These are phyloP conservation scores for Danio aesculapii DNA, from an alignment of 2,797 vertebrate species.

Conservation along the genomic window DNA sequence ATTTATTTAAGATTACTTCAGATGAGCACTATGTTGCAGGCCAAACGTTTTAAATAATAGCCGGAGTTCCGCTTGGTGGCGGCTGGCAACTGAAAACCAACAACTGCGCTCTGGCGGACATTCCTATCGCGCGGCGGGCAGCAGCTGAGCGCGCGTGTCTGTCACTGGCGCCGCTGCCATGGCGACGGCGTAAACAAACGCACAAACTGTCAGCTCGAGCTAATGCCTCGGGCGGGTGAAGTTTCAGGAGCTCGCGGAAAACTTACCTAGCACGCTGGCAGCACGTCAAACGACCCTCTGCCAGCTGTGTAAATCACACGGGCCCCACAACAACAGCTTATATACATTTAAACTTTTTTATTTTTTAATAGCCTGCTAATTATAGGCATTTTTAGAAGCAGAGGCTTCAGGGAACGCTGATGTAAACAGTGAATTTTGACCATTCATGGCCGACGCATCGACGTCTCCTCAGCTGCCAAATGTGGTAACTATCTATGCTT, in stretches of 20 bases:
- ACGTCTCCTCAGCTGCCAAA: no score
- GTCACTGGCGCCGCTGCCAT: constrained; percentile 79
- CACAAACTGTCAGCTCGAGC: constrained; percentile 84
- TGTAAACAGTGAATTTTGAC: no score
- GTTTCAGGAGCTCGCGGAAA: constrained; percentile 81
- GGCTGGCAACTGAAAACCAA: constrained; percentile 78
- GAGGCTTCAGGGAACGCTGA: no score
- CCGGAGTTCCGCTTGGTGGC: constrained; percentile 56
- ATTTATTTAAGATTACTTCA: neutral
- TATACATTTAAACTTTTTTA: no score
- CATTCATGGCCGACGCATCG: no score
- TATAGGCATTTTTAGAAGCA: no score
- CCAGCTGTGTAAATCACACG: constrained; percentile 73
- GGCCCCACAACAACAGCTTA: constrained; percentile 61
- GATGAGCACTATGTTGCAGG: neutral
- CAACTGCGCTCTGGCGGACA: constrained; percentile 84
- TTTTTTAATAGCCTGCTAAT: no score
- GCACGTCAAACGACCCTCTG: constrained; percentile 68
- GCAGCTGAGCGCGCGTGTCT: constrained; percentile 86
- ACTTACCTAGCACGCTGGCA: constrained; percentile 73
- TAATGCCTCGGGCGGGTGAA: constrained; percentile 77
- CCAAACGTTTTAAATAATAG: constrained; percentile 6
- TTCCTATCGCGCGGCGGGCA: constrained; percentile 82
- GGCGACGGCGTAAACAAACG: constrained; percentile 84
- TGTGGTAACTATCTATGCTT: no score